Conservation (phyloP, 2,888 invertebrate species). For the Drosophila siamana region DNA sequence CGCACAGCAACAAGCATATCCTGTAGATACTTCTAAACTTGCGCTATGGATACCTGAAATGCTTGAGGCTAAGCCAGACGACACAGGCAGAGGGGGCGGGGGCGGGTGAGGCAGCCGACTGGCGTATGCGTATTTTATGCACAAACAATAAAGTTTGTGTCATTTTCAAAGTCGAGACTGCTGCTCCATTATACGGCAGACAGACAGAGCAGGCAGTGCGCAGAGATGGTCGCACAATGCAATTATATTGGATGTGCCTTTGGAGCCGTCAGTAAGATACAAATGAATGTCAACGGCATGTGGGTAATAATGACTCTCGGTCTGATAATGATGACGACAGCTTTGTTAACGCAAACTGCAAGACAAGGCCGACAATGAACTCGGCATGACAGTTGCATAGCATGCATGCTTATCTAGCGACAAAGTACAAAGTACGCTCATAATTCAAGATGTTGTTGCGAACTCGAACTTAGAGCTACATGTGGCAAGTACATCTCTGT, state of each 20-base stretch:
- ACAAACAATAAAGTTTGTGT: constrained; percentile 64
- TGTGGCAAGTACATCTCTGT: constrained; percentile 7
- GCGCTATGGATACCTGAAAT: background rate
- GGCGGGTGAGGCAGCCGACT: constrained; percentile 1
- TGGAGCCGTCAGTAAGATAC: constrained; percentile 41
- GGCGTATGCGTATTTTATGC: constrained; percentile 37
- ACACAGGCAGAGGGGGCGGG: background rate
- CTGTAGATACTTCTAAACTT: background rate
- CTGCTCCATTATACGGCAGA: constrained; percentile 16
- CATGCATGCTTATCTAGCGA: background rate
- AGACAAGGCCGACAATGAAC: constrained; percentile 16
- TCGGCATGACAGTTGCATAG: background rate
- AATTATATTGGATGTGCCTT: constrained; percentile 57
- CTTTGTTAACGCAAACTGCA: constrained; percentile 28
- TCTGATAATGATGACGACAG: constrained; percentile 41
- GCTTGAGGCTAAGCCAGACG: background rate
- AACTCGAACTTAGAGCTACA: constrained; percentile 1
- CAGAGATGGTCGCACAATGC: constrained; percentile 37
- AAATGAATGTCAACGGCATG: constrained; percentile 66
- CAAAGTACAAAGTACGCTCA: constrained; percentile 1
- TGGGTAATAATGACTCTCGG: constrained; percentile 48
- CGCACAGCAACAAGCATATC: background rate
- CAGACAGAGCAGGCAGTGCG: constrained; percentile 3
- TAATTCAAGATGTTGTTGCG: background rate
- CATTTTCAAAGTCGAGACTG: constrained; percentile 44